Percentiles rank a stretch among this genome's conserved stretches.
These are phyloP conservation scores for Riparia riparia DNA, from an alignment of 2,113 vertebrate genomes.

Conservation along the genomic window DNA sequence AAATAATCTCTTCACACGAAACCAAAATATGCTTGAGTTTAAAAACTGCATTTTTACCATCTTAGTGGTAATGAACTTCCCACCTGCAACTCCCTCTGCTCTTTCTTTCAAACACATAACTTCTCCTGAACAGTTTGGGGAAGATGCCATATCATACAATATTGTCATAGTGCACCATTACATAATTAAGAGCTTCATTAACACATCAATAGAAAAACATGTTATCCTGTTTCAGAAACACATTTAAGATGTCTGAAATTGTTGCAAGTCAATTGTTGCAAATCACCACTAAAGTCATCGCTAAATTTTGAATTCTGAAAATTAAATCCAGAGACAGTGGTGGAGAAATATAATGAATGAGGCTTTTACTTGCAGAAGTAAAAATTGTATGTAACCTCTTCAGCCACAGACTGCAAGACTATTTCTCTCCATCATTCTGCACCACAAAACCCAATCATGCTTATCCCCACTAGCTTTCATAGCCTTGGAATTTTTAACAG, in stretches of 20 bases:
- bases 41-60: background rate
- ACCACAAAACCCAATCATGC: background rate
- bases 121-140: background rate
- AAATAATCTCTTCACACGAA: background rate
- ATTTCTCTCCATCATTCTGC: background rate
- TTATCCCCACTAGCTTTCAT: background rate
- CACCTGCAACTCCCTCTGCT: background rate
- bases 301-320: background rate
- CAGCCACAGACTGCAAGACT: background rate
- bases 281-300: background rate
- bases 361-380: background rate
- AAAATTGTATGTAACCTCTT: background rate
- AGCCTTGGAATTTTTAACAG: background rate
- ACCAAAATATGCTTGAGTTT: background rate
- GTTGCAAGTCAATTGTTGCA: background rate
- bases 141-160: background rate
- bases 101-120: background rate
- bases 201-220: background rate
- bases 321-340: background rate
- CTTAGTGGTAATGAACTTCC: background rate
- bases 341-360: background rate
- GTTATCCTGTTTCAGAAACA: background rate
- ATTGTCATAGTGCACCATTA: background rate
- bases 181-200: slow-evolving; percentile 7
- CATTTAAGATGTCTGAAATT: background rate